These are phyloP conservation scores for Gymnosoma rotundatum DNA, from an alignment of 2,888 invertebrate genomes.

Conservation along the genomic window DNA sequence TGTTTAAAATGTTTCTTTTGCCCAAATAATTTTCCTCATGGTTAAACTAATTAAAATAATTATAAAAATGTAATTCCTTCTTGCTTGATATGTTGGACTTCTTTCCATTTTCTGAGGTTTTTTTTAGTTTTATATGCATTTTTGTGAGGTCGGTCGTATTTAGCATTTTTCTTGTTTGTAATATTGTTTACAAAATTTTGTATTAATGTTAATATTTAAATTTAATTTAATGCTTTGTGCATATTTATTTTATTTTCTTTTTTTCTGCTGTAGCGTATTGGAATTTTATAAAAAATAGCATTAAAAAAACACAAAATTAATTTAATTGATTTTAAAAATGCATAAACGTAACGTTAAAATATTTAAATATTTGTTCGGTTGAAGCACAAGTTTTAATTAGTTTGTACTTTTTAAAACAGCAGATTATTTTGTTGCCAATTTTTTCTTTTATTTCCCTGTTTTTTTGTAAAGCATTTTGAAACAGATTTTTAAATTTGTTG, in stretches of 20 bases:
- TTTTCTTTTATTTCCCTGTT: slow-evolving; percentile 17
- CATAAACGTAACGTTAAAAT: slow-evolving; percentile 74
- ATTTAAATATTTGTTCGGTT: slow-evolving; percentile 71
- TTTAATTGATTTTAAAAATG: slow-evolving; percentile 82
- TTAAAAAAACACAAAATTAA: slow-evolving; percentile 72
- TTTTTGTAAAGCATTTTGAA: slow-evolving; percentile 39
- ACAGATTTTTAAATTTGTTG: slow-evolving; percentile 63
- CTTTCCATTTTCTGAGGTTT: slow-evolving; percentile 6
- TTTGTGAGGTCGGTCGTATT: slow-evolving; percentile 44
- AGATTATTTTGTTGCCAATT: slow-evolving; percentile 44
- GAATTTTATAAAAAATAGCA: neutral
- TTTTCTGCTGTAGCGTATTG: neutral
- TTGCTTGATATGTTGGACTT: neutral
- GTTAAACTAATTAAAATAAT: slow-evolving; percentile 53
- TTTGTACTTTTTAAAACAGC: slow-evolving; percentile 51
- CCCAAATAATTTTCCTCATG: slow-evolving; percentile 63
- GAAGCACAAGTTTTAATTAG: slow-evolving; percentile 66
- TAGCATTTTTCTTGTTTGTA: slow-evolving; percentile 39
- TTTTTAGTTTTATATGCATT: neutral
- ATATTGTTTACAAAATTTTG: slow-evolving; percentile 64
- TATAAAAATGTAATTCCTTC: neutral
- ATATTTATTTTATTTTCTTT: slow-evolving; percentile 71
- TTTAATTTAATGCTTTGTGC: slow-evolving; percentile 78
- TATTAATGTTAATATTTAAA: slow-evolving; percentile 71
- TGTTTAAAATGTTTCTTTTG: slow-evolving; percentile 64